Evolutionary conservation across 2,888 invertebrate genomes (phyloP).

Genomic region (Troglohyphantes excavatus): DNA sequence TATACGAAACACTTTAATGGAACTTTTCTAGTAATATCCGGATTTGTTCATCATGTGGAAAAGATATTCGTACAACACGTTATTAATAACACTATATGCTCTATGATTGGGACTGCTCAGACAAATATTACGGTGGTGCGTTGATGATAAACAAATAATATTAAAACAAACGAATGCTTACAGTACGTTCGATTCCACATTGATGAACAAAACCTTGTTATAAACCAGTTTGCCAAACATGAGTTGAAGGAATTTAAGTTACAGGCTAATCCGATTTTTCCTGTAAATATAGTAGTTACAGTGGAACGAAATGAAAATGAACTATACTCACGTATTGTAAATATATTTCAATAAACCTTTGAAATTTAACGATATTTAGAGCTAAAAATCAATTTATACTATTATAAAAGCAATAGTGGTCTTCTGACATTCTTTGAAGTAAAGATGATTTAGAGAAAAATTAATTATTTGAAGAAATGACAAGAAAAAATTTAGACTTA

Average conservation of each 20-base stretch:
- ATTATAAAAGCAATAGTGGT: slow-evolving; percentile 20
- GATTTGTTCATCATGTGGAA: slow-evolving; percentile 36
- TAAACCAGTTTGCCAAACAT: neutral
- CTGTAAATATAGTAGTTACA: slow-evolving; percentile 51
- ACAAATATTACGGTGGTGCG: slow-evolving; percentile 2
- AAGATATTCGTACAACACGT: neutral
- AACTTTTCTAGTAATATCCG: neutral
- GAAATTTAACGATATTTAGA: slow-evolving; percentile 49
- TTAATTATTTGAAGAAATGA: no score
- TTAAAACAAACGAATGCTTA: neutral
- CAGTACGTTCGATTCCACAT: neutral
- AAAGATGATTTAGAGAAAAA: no score
- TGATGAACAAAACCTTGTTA: slow-evolving; percentile 26
- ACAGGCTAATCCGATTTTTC: slow-evolving; percentile 24
- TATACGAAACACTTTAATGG: neutral
- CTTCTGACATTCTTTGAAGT: no score
- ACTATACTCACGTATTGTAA: slow-evolving; percentile 50
- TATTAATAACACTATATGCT: neutral
- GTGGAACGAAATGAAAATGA: slow-evolving; percentile 16
- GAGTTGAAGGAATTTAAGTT: slow-evolving; percentile 47
- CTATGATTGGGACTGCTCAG: slow-evolving; percentile 47
- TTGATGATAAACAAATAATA: neutral
- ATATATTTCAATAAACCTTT: slow-evolving; percentile 63
- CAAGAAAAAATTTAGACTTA: no score
- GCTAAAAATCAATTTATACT: slow-evolving; percentile 41